A percentile compares a stretch with the other conserved stretches of the same genome.
These are phyloP conservation scores for Zoanthus solanderi DNA, from an alignment of 92 coral and sea anemone species.

Conservation along the genomic window DNA sequence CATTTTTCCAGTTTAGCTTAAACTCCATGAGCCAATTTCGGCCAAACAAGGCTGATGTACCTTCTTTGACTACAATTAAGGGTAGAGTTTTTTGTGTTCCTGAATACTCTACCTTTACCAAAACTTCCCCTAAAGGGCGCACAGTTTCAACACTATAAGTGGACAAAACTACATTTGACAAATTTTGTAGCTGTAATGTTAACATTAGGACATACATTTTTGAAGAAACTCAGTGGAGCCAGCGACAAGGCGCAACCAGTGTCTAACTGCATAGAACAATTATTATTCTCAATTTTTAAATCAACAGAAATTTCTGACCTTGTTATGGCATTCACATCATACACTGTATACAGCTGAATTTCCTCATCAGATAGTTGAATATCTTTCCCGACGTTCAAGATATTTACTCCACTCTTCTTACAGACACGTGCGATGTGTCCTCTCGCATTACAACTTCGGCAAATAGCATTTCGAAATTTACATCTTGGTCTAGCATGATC, in stretches of 20 bases:
- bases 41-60: background rate
- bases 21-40: background rate
- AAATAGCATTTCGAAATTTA: slow-evolving; percentile 52
- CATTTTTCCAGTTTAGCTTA: background rate
- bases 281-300: too few species aligned
- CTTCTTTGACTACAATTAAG: slow-evolving; percentile 57
- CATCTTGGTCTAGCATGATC: slow-evolving; percentile 42
- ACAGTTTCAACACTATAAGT: too few species aligned
- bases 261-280: too few species aligned
- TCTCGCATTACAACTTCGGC: slow-evolving; percentile 52
- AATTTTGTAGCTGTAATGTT: too few species aligned
- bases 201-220: too few species aligned
- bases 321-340: slow-evolving; percentile 62
- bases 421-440: too few species aligned
- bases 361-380: background rate
- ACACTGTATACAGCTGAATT: slow-evolving; percentile 39
- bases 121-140: too few species aligned
- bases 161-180: too few species aligned
- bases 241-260: too few species aligned
- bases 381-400: slow-evolving; percentile 15
- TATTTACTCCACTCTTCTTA: slow-evolving; percentile 43
- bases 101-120: too few species aligned
- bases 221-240: too few species aligned
- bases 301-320: slow-evolving; percentile 9
- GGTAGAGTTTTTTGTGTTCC: slow-evolving; percentile 51